Evolutionary conservation across 2,888 invertebrate genomes (phyloP), one percentile per base, ranked within the genome.

Genomic region (Miltochrista miniata): DNA sequence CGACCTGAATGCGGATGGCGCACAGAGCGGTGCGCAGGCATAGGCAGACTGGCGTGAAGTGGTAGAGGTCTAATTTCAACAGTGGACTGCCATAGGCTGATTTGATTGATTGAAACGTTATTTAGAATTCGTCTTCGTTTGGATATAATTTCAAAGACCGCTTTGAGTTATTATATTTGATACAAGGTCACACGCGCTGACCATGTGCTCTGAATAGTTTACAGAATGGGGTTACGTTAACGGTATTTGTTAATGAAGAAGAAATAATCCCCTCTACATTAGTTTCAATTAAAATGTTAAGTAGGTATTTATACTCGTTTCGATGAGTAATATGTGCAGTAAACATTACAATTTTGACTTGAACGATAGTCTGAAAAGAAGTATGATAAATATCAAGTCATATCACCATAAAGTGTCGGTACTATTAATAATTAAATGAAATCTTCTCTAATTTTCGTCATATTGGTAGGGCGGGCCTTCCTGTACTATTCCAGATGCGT

Each of bases 161-260:
- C 18, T 4, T 24, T 24, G 18, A 24, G 18, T 24, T 24, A 30
- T 48, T 48, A 41, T 29, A 39, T 18, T 30, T 30, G 34, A 29
- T n/a, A 24, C 3, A 24, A 4, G 18, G 5, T 5, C 18, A 2
- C 18, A 24, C 18, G 18, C 2, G 3, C 5, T 24, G 5, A 5
- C 18, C 18, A 45, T 50, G 34, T 45, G 52, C 12, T 14, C 41
- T 12, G 29, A 52, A 41, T 14, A 13, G n/a, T 7, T 44, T 24
- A n/a, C 14, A 12, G 34, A 46, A 52, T 45, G 44, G 24, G 52
- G 52, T 36, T 40, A 52, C 4, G 12, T 44, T 38, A 38, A 37
- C 38, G 41, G 47, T 38, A 52, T 44, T 44, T 48, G 48, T 52
- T 52, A 52, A 52, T 52, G 48, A 48, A 40, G 9, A 29, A 47